Conservation (phyloP, 2,797 vertebrate genomes). For the Morus bassanus region DNA sequence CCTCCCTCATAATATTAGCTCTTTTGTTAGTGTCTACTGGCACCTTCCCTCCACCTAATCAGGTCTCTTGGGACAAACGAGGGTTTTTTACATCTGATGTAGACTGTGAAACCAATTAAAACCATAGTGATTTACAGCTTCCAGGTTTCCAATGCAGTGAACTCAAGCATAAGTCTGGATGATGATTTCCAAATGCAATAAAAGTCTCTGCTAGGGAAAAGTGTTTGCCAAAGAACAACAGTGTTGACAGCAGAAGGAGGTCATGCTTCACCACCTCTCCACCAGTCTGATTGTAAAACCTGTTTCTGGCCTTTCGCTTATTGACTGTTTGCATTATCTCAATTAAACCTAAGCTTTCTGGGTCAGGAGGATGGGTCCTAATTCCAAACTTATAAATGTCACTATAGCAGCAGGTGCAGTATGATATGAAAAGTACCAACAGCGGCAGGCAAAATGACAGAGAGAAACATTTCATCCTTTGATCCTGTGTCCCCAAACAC, state of each 20-base stretch:
- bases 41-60: not conserved
- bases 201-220: not conserved
- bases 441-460: not conserved
- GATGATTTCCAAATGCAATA: not conserved
- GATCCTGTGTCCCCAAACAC: not conserved
- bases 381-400: not conserved
- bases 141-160: not conserved
- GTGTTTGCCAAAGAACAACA: not conserved
- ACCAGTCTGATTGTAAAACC: not conserved
- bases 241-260: not conserved
- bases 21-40: not conserved
- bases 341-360: not conserved
- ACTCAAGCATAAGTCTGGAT: not conserved
- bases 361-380: not conserved
- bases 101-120: not conserved
- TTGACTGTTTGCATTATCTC: not conserved
- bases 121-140: not conserved
- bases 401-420: not conserved
- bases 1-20: not conserved
- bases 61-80: not conserved
- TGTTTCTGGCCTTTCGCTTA: not conserved
- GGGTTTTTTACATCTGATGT: not conserved
- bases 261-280: not conserved
- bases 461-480: not conserved
- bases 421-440: not conserved